Conservation (phyloP, 35 echinoderm and acorn worm genomes). For the Strongylocentrotus purpuratus region DNA sequence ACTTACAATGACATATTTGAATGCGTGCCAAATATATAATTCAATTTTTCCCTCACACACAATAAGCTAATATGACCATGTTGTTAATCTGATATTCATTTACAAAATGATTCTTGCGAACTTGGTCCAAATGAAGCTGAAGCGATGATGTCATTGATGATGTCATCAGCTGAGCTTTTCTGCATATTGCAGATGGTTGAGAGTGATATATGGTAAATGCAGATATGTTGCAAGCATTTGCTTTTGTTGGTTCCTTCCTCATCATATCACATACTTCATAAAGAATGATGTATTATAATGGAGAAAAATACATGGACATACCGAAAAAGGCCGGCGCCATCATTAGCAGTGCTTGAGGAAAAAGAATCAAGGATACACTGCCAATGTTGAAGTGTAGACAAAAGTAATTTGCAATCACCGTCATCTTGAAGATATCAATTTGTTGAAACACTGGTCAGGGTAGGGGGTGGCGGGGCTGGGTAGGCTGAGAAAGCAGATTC, state of each 20-base stretch:
- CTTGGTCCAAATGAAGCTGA: conserved; percentile 1
- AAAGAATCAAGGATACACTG: neutral
- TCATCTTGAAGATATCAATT: neutral
- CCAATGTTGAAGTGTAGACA: neutral
- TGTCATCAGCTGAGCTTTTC: neutral
- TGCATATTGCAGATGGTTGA: neutral
- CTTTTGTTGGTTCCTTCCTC: neutral
- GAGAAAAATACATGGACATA: neutral
- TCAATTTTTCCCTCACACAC: conserved; percentile 9
- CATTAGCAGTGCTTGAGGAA: neutral
- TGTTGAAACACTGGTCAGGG: neutral
- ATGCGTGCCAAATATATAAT: neutral
- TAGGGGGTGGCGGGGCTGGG: neutral
- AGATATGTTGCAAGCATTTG: neutral
- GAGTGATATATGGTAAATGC: neutral
- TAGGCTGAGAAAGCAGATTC: neutral
- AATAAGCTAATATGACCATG: conserved; percentile 4
- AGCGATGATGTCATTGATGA: neutral
- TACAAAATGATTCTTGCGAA: neutral
- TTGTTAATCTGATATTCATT: neutral
- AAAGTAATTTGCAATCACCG: neutral
- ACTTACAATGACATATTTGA: neutral
- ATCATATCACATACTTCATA: neutral
- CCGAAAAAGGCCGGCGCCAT: neutral
- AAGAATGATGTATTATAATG: neutral